Evolutionary conservation across 2,797 vertebrate genomes (phyloP), one percentile per base, ranked within the genome.

Genomic region (Xenopus petersii): DNA sequence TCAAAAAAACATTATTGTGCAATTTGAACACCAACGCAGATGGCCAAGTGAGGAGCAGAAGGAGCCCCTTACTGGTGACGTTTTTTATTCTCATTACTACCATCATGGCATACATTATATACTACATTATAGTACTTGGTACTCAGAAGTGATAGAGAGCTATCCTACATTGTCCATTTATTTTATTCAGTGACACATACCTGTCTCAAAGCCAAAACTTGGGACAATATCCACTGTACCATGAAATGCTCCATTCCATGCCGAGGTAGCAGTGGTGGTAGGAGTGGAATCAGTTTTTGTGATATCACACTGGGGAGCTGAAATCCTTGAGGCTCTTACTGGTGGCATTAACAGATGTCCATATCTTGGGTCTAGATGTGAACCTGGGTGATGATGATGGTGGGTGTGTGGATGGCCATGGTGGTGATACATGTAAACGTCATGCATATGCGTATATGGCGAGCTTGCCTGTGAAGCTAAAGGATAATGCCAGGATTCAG

Each of bases 401-500:
- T 92, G 91, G 75, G 87, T 88, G 72, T 88, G 91, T 0, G 84
- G 76, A 70, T 86, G 87, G 11, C 87, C 81, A 66, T 87, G 89
- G 47, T 86, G 89, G 67, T 88, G 84, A 69, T 93, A 90, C 92
- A 95, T 81, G 81, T 98, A 98, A 75, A 98, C 82, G 0, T 98
- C 96, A 69, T 97, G 97, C 86, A 98, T 86, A 68, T 93, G 94
- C 65, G 94, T 89, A 86, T 98, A 98, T 33, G 93, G 85, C 0
- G 93, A 87, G 67, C 91, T 86, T 86, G 93, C 91, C 88, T 96
- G 95, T 82, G 93, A 89, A 83, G 91, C 93, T 81, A 98, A 87
- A 70, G 93, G 90, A 83, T 98, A 98, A 74, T 91, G 92, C 98
- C 98, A 99, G 80, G 94, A 91, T 72, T 98, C 96, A 0, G 94